Evolutionary conservation across 1,140 invertebrate genomes (phyloP), one percentile per base, ranked within the genome.

Genomic region (Cyclargus thomasi): DNA sequence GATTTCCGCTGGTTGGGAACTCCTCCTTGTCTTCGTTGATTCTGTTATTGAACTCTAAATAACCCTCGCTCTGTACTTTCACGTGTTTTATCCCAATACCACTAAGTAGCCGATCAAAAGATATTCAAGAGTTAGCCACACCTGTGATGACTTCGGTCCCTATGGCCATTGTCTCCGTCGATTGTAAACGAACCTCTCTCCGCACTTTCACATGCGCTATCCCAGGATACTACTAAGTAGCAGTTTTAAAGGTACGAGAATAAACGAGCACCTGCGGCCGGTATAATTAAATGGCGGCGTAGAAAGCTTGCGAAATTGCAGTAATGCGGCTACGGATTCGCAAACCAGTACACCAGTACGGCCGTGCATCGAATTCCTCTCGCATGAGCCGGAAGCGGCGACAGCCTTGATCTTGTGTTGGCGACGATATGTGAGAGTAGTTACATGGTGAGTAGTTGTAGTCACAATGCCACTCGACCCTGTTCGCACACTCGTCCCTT

Each of bases 401-500:
- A 70, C 74, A 68, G 76, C 83, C 80, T 84, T 86, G 81, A 86
- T 86, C 81, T 88, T 82, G 74, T 70, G 71, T 75, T 70, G 71
- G 75, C 65, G 69, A 53, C 68, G 35, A 36, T 73, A 70, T 73
- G 57, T 72, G 65, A 70, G 72, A 68, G 78, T 74, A 81, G 77
- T 83, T 76, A 74, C 74, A 64, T 71, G 79, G 80, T 83, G 66
- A n/a, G n/a, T n/a, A 62, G 69, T 74, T 67, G 69, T 70, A 76
- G 73, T 79, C 78, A 89, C 86, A 89, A 86, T 85, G 71, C 74
- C 75, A 74, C 77, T 77, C 78, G 86, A 85, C 83, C 83, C 77
- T 85, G 79, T 89, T 89, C 85, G 77, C 86, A 87, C 83, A 81
- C 75, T 74, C 80, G 79, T 82, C 79, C 76, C 80, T 84, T 79